Evolutionary conservation across 2,888 invertebrate species (phyloP).

Genomic region (Oscheius myriophilus): DNA sequence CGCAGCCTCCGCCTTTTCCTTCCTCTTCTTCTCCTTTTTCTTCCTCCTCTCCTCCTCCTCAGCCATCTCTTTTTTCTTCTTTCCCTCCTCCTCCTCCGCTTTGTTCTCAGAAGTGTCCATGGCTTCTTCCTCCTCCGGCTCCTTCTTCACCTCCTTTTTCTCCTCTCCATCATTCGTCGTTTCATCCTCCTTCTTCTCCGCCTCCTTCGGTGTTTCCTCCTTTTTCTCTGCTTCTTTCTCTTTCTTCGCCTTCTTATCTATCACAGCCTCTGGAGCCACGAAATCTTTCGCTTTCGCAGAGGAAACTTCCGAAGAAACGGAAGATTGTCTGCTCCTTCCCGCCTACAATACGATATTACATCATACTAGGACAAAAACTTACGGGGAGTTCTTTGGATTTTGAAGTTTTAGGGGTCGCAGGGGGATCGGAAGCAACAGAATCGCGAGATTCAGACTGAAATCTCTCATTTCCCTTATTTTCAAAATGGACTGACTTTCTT

Average conservation of each 20-base stretch:
- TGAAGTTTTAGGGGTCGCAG: no score
- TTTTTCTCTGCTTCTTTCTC: background rate
- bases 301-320: no score
- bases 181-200: background rate
- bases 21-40: conserved; percentile 12
- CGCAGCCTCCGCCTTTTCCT: background rate
- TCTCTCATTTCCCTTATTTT: no score
- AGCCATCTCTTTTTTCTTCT: background rate
- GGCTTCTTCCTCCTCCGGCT: background rate
- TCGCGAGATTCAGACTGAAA: no score
- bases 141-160: background rate
- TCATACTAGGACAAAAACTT: no score
- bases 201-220: background rate
- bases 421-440: no score
- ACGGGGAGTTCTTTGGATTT: no score
- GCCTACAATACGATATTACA: no score
- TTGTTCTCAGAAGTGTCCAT: background rate
- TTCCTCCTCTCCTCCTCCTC: conserved; percentile 1
- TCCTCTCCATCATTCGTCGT: conserved; percentile 3
- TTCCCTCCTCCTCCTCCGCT: background rate
- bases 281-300: background rate
- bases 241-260: background rate
- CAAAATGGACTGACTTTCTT: no score
- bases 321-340: no score
- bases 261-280: no score